Percentiles rank a stretch among this genome's conserved stretches.
Conservation (phyloP, 92 coral and sea anemone genomes). For the Parazoanthus atlanticus region DNA sequence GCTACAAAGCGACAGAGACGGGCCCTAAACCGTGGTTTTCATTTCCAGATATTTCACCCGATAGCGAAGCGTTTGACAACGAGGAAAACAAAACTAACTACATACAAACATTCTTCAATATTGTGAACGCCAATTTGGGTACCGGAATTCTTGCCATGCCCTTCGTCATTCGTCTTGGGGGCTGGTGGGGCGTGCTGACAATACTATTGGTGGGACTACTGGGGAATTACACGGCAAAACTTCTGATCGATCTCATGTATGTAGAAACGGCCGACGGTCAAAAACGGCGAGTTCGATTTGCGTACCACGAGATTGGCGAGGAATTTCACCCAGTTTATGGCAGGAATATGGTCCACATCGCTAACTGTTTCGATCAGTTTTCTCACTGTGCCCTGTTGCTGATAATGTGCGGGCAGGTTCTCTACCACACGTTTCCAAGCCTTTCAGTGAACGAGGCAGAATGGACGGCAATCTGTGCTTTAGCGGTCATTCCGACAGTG, state of each 20-base stretch:
- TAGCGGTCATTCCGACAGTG: constrained; percentile 53
- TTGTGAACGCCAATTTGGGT: constrained; percentile 66
- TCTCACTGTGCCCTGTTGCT: constrained; percentile 62
- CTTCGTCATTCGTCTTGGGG: constrained; percentile 60
- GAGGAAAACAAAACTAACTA: constrained; percentile 56
- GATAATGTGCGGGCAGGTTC: constrained; percentile 62
- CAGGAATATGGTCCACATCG: constrained; percentile 55
- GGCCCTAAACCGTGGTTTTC: constrained; percentile 63
- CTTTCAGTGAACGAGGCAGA: constrained; percentile 55
- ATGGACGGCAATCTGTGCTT: constrained; percentile 61
- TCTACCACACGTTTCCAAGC: constrained; percentile 60
- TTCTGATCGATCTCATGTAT: constrained; percentile 62
- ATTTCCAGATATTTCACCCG: constrained; percentile 47
- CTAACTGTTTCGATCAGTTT: constrained; percentile 67
- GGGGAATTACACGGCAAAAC: constrained; percentile 65
- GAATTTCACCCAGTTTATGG: constrained; percentile 65
- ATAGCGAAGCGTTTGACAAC: constrained; percentile 27
- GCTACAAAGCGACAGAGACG: constrained; percentile 21
- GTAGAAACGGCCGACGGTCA: constrained; percentile 55
- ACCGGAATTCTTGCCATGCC: constrained; percentile 70
- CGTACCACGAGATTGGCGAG: constrained; percentile 62
- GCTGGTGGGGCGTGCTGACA: constrained; percentile 65
- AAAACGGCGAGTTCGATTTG: constrained; percentile 53
- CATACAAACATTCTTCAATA: constrained; percentile 62
- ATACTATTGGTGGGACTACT: constrained; percentile 58